Evolutionary conservation across 2,888 invertebrate species (phyloP), one percentile per base, ranked within the genome.

Genomic region (Scaptomyza flava): DNA sequence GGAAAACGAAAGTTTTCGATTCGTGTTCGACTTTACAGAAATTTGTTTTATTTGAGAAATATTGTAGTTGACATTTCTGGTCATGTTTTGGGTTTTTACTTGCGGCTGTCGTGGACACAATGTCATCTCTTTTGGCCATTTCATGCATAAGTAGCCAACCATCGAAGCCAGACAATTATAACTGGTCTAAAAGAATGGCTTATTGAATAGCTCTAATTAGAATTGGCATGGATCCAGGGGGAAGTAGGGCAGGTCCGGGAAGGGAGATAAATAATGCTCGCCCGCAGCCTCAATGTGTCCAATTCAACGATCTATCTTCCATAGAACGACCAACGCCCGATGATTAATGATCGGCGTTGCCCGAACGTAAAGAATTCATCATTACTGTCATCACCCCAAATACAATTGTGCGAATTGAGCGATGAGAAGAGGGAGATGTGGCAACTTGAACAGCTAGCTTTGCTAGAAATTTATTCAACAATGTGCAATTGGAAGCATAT

Each of bases 131-230:
- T 42, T 47, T 51, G 56, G 51, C 36, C 48, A 23, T 33, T 38
- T 50, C 2, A 38, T 53, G 48, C 31, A 42, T 14, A 65, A 36
- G 1, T 46, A 51, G 12, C 36, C 20, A 38, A 8, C 42, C 41
- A 53, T 31, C 23, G 30, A 27, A 8, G 8, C 1, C 17, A 46
- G 41, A 66, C 60, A 77, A 64, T 73, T 53, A 46, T 74, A 72
- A 76, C 76, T 51, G 68, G 68, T 84, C 74, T 59, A 20, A n/a
- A n/a, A 45, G 51, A 31, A 30, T 36, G 42, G 56, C 33, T 62
- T 36, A 69, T 62, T 88, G 80, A 89, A 89, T 89, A 75, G 79
- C 72, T 69, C 82, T 84, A 87, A 89, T 87, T 87, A 89, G 88
- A 83, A 89, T 87, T 77, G 81, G 66, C 68, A 70, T 79, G 82